Evolutionary conservation across 2,888 invertebrate genomes (phyloP).

Genomic region (Drosophila anceps): DNA sequence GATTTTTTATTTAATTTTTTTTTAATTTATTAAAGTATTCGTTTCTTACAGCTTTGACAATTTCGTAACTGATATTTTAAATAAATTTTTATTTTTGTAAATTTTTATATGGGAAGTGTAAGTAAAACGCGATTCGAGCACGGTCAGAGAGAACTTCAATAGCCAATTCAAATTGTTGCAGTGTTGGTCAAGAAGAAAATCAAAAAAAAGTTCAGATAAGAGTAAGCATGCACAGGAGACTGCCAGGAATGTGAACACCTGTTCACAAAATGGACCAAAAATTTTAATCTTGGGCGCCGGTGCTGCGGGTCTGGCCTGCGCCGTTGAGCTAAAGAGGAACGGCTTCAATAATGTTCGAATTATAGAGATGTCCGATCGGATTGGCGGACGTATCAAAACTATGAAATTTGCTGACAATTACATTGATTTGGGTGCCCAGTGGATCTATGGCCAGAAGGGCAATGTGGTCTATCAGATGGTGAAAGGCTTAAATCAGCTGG

Average conservation of each 20-base stretch:
- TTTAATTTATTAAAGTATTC: not conserved
- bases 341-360: constrained; percentile 86
- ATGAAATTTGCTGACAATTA: constrained; percentile 86
- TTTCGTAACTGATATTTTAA: not conserved
- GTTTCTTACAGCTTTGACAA: not conserved
- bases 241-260: fast-evolving
- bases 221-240: not conserved
- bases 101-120: constrained; percentile 42
- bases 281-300: constrained; percentile 83
- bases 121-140: constrained; percentile 9
- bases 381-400: constrained; percentile 88
- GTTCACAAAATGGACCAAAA: constrained; percentile 36
- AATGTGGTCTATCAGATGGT: constrained; percentile 88
- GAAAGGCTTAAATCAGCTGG: constrained; percentile 55
- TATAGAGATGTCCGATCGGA: constrained; percentile 87
- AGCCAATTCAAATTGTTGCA: not conserved
- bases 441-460: constrained; percentile 88
- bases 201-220: constrained; percentile 2
- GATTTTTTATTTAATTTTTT: not conserved
- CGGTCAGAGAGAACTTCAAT: too few species aligned
- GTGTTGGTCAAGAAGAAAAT: not conserved
- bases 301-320: constrained; percentile 82
- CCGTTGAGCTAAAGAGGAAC: constrained; percentile 78
- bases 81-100: not conserved
- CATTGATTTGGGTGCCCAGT: constrained; percentile 89